Base-by-base conservation (phyloP, 1,140 invertebrate species). In the Drosophila prosaltans region DNA sequence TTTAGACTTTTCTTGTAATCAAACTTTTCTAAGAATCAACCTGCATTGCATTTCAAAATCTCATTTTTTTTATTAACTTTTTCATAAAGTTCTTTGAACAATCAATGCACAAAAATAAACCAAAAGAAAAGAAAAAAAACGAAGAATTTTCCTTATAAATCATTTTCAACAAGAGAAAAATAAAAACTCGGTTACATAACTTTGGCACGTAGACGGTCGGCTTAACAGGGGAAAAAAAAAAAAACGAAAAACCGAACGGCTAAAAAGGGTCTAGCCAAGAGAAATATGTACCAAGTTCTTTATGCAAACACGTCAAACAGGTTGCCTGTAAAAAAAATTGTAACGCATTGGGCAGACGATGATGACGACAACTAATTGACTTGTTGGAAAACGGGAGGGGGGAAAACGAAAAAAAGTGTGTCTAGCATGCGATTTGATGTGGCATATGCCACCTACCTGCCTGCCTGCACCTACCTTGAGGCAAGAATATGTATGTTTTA, bases 351-450 rank as follows among this genome's bases (percentile, higher is more conserved):
- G 24, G 6, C 45, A 48, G 45, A 48, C 45, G 45, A 24, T 8
- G 45, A 48, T 21, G 45, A 48, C 21, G 45, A 43, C 41, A 48
- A 68, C 63, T 76, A 80, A 81, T 65, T 85, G 81, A 72, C 67
- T 78, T 85, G 57, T 78, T 36, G 43, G 10, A 48, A 41, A 51
- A 62, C 59, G n/a, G 16, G 16, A 16, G 16, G 16, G 16, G 16
- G 16, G 0, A 16, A 16, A 2, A 30, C 2, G 28, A 30, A 70
- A 16, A 16, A 64, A 8, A 39, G 6, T 24, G 62, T 64, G 62
- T 64, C 62, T 64, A 32, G 61, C 61, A 45, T 64, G 64, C 39
- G 32, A 54, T 28, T 65, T 11, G n/a, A 16, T 64, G 43, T 11
- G 30, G 11, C 41, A 61, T 36, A 36, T 36, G 32, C 6, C 45